Evolutionary conservation across 2,113 vertebrate species (phyloP).

Genomic region (Syngnathus typhle): DNA sequence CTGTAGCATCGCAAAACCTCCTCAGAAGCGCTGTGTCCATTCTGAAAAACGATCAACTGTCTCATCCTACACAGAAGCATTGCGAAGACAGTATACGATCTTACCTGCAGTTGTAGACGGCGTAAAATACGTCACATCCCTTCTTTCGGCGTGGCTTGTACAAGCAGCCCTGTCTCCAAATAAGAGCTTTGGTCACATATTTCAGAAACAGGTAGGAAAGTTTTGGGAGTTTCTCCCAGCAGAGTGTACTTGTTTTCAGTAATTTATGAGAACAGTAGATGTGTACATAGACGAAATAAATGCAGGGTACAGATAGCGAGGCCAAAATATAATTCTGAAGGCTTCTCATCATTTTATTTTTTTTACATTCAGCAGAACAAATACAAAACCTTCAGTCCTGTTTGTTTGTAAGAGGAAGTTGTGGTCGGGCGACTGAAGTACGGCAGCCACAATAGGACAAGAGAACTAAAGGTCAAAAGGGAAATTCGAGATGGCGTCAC

Average conservation of each 20-base stretch:
- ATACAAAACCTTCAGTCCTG: neutral
- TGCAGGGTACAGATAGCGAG: slow-evolving; percentile 3
- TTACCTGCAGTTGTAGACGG: slow-evolving; percentile 56
- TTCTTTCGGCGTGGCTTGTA: neutral
- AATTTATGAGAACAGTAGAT: slow-evolving; percentile 43
- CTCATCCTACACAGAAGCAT: neutral
- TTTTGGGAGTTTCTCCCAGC: slow-evolving; percentile 33
- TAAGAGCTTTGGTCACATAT: slow-evolving; percentile 20
- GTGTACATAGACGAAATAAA: slow-evolving; percentile 40
- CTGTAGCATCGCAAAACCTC: slow-evolving; percentile 57
- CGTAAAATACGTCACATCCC: slow-evolving; percentile 21
- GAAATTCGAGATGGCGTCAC: neutral
- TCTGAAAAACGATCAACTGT: slow-evolving; percentile 19
- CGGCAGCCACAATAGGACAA: neutral
- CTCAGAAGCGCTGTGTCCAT: slow-evolving; percentile 38
- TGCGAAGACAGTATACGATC: neutral
- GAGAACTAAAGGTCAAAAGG: no score
- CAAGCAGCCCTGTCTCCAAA: slow-evolving; percentile 31
- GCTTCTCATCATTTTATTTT: slow-evolving; percentile 29
- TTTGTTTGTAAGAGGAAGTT: neutral
- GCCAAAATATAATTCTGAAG: neutral
- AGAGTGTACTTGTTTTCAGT: slow-evolving; percentile 26
- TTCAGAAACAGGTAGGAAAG: slow-evolving; percentile 37
- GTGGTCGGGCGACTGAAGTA: neutral
- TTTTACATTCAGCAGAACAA: neutral